Percentiles rank a stretch among this genome's conserved stretches.
Evolutionary conservation across 1,140 invertebrate genomes (phyloP).

Genomic region (Drosophila kohkoa): DNA sequence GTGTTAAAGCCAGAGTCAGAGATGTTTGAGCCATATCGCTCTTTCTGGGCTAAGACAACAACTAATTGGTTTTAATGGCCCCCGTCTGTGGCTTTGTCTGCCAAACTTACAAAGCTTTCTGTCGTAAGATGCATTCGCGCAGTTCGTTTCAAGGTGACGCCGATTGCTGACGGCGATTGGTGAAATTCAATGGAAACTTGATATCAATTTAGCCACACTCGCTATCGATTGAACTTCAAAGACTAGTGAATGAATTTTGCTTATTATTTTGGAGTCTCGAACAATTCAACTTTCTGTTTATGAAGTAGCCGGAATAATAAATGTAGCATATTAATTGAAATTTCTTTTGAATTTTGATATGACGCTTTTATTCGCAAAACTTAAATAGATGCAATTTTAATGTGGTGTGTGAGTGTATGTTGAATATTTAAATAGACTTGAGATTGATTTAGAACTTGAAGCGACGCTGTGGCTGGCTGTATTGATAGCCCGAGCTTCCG

Average conservation of each 20-base stretch:
- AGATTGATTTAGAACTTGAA: conserved; percentile 50
- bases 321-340: background rate
- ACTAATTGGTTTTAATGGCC: conserved; percentile 46
- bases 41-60: conserved; percentile 32
- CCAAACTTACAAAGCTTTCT: conserved; percentile 7
- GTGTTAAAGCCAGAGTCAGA: background rate
- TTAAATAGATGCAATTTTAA: conserved; percentile 58
- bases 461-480: conserved; percentile 60
- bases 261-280: background rate
- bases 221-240: background rate
- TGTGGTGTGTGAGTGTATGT: conserved; percentile 28
- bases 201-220: background rate
- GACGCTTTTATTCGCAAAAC: conserved; percentile 60
- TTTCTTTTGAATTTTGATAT: conserved; percentile 37
- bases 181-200: conserved; percentile 42
- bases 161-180: conserved; percentile 28
- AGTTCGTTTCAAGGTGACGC: conserved; percentile 36
- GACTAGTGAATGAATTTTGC: background rate
- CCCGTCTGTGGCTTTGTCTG: conserved; percentile 49
- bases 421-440: conserved; percentile 20
- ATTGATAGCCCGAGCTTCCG: conserved; percentile 54
- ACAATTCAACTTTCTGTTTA: background rate
- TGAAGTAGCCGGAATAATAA: too few species aligned
- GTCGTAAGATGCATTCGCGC: conserved; percentile 44
- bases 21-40: conserved; percentile 7